phyloP scores from a whole-genome alignment of 2,888 invertebrate species.

The Eupithecia inturbata region DNA sequence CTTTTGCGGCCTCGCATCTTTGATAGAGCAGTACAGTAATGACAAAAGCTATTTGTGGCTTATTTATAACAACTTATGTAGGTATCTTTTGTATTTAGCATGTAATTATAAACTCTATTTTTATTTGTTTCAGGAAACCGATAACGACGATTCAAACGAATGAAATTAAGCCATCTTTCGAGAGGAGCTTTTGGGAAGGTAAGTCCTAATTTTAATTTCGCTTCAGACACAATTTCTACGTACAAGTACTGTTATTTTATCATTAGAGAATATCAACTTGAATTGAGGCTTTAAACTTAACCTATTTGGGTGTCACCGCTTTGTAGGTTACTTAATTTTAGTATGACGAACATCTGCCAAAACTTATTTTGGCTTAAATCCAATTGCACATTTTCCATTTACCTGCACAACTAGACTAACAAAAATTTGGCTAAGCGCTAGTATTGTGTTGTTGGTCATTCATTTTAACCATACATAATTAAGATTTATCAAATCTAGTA shows the following conservation, averaged over 20 bases:
- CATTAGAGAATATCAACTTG: neutral
- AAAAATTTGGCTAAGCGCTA: constrained; percentile 28
- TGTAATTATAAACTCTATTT: neutral
- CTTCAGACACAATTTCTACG: neutral
- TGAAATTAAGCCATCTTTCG: constrained; percentile 69
- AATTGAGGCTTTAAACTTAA: constrained; percentile 10
- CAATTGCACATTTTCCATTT: constrained; percentile 42
- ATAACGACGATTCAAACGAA: constrained; percentile 61
- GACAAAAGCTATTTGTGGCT: constrained; percentile 16
- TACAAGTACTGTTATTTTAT: constrained; percentile 4
- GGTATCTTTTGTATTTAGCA: neutral
- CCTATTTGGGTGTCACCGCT: constrained; percentile 26
- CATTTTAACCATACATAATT: neutral
- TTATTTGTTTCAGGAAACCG: constrained; percentile 73
- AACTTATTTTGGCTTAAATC: constrained; percentile 41
- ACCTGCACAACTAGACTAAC: constrained; percentile 39
- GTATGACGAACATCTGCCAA: constrained; percentile 42
- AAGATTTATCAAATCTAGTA: neutral
- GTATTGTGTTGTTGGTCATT: neutral
- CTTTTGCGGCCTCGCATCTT: constrained; percentile 29
- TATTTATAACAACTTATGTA: constrained; percentile 10
- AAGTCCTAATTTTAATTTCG: constrained; percentile 19
- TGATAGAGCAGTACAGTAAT: constrained; percentile 15
- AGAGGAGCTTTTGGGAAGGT: constrained; percentile 79
- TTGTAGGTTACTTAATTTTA: constrained; percentile 44